Evolutionary conservation across 2,888 invertebrate species (phyloP).

Genomic region (Rhaphigaster nebulosa): DNA sequence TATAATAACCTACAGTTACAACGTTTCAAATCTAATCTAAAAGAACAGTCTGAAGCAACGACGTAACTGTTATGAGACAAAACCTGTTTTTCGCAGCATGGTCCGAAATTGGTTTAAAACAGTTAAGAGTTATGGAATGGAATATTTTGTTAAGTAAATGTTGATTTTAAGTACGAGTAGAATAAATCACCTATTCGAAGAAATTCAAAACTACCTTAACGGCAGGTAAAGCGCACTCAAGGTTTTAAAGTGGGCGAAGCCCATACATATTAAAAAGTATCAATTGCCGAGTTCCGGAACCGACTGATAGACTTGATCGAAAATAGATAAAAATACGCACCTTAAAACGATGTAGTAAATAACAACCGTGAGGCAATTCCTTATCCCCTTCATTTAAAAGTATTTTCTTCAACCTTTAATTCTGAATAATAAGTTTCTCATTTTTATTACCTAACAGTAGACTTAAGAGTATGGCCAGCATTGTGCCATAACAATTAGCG

Average conservation of each 20-base stretch:
- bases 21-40: background rate
- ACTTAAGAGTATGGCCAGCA: too few species aligned
- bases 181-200: background rate
- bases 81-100: background rate
- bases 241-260: conserved; percentile 54
- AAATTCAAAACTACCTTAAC: background rate
- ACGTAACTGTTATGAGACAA: background rate
- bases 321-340: conserved; percentile 9
- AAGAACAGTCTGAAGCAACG: background rate
- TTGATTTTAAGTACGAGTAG: background rate
- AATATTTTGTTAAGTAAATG: background rate
- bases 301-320: background rate
- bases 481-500: too few species aligned
- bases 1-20: background rate
- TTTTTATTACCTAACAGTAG: too few species aligned
- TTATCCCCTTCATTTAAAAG: background rate
- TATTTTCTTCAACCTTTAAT: background rate
- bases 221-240: conserved; percentile 20
- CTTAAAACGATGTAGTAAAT: background rate
- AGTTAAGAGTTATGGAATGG: background rate
- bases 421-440: too few species aligned
- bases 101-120: background rate
- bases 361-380: background rate
- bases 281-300: conserved; percentile 24
- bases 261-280: conserved; percentile 48